Percentiles rank a stretch among this genome's conserved stretches.
Conservation (phyloP, 2,797 vertebrate species). For the Helostoma temminkii region DNA sequence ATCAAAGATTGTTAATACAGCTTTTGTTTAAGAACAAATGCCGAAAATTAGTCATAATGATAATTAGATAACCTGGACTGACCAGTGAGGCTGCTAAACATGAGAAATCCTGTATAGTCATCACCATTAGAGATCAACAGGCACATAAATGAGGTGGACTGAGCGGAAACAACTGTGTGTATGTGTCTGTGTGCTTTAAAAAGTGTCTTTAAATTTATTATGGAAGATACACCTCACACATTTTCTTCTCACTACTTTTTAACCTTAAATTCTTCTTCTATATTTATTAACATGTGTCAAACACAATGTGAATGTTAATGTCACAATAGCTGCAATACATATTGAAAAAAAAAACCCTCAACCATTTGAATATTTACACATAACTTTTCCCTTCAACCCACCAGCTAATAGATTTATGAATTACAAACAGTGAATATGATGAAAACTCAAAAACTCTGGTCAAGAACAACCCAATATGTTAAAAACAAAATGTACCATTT, state of each 20-base stretch:
- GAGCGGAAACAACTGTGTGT: constrained; percentile 3
- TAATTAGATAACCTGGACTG: not conserved
- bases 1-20: not conserved
- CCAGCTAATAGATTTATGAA: constrained; percentile 4
- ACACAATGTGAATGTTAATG: not conserved
- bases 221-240: too few relatives aligned
- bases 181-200: not conserved
- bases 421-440: not conserved
- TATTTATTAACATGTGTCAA: not conserved
- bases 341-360: too few relatives aligned
- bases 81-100: not conserved
- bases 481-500: too few relatives aligned
- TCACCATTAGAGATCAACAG: not conserved
- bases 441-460: not conserved
- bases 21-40: not conserved
- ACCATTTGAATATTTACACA: not conserved
- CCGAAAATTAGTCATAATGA: not conserved
- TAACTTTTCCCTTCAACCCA: constrained; percentile 2
- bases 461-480: not conserved
- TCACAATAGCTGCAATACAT: not conserved
- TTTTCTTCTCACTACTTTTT: too few relatives aligned
- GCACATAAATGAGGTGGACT: not conserved
- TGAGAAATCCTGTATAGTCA: not conserved
- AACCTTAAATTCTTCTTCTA: too few relatives aligned
- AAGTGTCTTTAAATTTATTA: too few relatives aligned